Conservation (phyloP, 2,888 invertebrate species). For the Drosophila meridiana region DNA sequence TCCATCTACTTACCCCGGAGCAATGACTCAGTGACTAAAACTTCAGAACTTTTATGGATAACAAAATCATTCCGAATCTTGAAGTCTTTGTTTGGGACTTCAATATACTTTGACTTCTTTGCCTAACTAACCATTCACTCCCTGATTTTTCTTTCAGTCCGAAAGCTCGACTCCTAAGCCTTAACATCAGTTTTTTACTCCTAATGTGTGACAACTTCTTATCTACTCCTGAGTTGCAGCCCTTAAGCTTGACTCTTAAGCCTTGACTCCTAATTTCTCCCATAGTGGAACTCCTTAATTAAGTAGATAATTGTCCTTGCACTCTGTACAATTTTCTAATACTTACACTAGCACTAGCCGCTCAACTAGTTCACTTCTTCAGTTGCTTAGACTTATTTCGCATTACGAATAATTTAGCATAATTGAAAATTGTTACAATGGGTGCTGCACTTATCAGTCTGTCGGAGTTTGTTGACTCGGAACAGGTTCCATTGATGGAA, state of each 20-base stretch:
- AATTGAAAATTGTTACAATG: conserved; percentile 62
- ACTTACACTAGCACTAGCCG: background rate
- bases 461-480: conserved; percentile 46
- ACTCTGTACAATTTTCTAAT: background rate
- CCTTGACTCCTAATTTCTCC: background rate
- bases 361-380: conserved; percentile 40
- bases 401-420: conserved; percentile 70
- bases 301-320: background rate
- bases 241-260: background rate
- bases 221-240: background rate
- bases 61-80: too few relatives aligned
- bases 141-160: background rate
- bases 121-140: too few relatives aligned
- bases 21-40: too few relatives aligned
- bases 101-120: too few relatives aligned
- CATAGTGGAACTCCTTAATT: background rate
- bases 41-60: too few relatives aligned
- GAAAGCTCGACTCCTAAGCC: background rate
- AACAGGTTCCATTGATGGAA: conserved; percentile 32
- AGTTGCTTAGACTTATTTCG: conserved; percentile 73
- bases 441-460: conserved; percentile 4
- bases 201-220: background rate
- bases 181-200: background rate
- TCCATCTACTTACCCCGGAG: too few relatives aligned
- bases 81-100: too few relatives aligned